phyloP scores from a whole-genome alignment of 1,140 invertebrate genomes.

The Zeugodacus cucurbitae region DNA sequence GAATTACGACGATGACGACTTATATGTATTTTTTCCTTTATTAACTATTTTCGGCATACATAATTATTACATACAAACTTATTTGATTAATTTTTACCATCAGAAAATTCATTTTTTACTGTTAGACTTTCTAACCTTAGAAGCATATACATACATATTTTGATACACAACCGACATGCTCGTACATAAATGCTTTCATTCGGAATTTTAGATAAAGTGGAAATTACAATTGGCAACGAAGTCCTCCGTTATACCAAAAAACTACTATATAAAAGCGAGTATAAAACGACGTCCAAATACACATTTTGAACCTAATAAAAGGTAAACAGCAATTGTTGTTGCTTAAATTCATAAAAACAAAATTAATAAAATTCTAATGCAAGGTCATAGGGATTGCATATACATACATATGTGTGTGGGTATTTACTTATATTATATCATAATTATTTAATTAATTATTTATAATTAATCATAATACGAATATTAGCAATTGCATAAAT shows the following conservation, averaged over 20 bases:
- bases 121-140: not conserved
- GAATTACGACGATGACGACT: no score
- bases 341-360: not conserved
- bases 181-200: not conserved
- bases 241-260: not conserved
- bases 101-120: not conserved
- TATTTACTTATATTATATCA: not conserved
- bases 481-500: not conserved
- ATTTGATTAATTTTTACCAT: not conserved
- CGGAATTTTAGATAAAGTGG: not conserved
- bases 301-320: not conserved
- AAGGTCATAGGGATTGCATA: not conserved
- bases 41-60: not conserved
- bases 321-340: not conserved
- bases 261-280: not conserved
- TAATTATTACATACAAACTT: not conserved
- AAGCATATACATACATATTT: not conserved
- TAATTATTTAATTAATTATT: no score
- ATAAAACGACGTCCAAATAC: not conserved
- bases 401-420: not conserved
- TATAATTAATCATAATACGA: not conserved
- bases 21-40: not conserved
- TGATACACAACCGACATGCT: not conserved
- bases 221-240: not conserved
- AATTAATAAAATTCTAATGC: no score